phyloP scores from a whole-genome alignment of 1,140 invertebrate species.

The Cotesia typhae region DNA sequence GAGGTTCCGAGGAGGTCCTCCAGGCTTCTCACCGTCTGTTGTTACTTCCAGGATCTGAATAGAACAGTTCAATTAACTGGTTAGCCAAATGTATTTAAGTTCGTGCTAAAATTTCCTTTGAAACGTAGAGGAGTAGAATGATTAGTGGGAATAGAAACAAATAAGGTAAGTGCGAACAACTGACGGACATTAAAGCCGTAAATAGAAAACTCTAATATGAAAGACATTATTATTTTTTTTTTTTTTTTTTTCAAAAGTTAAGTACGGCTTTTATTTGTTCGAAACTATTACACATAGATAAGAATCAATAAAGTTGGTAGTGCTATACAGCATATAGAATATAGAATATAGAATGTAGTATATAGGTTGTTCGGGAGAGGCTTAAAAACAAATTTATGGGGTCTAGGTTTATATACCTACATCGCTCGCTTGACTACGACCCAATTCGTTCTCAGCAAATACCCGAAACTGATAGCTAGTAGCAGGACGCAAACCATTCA shows the following conservation, averaged over 20 bases:
- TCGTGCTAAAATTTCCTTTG: neutral
- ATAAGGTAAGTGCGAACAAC: neutral
- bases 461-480: conserved; percentile 91
- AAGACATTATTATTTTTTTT: no score
- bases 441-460: conserved; percentile 87
- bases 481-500: conserved; percentile 84
- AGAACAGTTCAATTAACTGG: conserved; percentile 23
- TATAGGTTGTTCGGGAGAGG: conserved; percentile 22
- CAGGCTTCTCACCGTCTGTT: conserved; percentile 70
- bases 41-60: conserved; percentile 70
- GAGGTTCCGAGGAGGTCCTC: conserved; percentile 85
- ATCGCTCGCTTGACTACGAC: conserved; percentile 86
- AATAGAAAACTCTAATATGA: no score
- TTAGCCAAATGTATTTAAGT: conserved; percentile 22
- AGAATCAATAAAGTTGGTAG: conserved; percentile 31
- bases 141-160: neutral
- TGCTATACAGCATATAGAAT: no score
- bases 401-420: conserved; percentile 62
- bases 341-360: neutral
- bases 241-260: neutral
- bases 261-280: neutral
- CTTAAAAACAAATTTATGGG: conserved; percentile 37
- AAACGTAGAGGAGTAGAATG: neutral
- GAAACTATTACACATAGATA: conserved; percentile 3
- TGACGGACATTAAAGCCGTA: no score